Evolutionary conservation across 1,140 invertebrate genomes (phyloP).

Genomic region (Pogonomyrmex californicus): DNA sequence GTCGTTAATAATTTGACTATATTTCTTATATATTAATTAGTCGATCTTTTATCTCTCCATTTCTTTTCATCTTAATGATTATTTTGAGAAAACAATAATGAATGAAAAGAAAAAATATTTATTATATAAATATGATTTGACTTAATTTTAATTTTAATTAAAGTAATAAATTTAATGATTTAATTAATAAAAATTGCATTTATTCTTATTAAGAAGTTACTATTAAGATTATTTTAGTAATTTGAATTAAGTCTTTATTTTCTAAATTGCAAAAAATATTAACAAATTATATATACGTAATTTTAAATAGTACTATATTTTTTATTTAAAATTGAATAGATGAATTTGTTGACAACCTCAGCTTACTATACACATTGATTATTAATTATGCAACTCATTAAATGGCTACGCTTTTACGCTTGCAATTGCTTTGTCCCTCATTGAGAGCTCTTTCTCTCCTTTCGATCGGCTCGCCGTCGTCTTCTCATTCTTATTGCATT

Average conservation of each 20-base stretch:
- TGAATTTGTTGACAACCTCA: background rate
- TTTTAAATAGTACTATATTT: background rate
- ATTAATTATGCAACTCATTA: constrained; percentile 16
- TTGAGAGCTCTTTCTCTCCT: constrained; percentile 47
- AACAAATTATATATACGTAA: background rate
- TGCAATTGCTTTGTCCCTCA: constrained; percentile 33
- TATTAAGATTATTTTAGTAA: background rate
- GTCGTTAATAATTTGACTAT: constrained; percentile 21
- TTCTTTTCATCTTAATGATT: constrained; percentile 12
- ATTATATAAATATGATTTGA: background rate
- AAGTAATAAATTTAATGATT: background rate
- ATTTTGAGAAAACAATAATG: background rate
- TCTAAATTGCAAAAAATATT: background rate
- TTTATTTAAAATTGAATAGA: background rate
- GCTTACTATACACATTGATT: background rate
- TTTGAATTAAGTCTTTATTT: background rate
- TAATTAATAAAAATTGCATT: background rate
- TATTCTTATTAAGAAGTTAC: too few species aligned
- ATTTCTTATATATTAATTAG: constrained; percentile 29
- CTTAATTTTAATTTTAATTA: constrained; percentile 16
- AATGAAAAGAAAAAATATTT: background rate
- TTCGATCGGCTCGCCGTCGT: constrained; percentile 64
- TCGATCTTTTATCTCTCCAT: constrained; percentile 21
- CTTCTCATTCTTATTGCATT: constrained; percentile 74
- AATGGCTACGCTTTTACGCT: constrained; percentile 9